These are phyloP conservation scores for Hippolais icterina DNA, from an alignment of 2,113 vertebrate genomes.

Conservation along the genomic window DNA sequence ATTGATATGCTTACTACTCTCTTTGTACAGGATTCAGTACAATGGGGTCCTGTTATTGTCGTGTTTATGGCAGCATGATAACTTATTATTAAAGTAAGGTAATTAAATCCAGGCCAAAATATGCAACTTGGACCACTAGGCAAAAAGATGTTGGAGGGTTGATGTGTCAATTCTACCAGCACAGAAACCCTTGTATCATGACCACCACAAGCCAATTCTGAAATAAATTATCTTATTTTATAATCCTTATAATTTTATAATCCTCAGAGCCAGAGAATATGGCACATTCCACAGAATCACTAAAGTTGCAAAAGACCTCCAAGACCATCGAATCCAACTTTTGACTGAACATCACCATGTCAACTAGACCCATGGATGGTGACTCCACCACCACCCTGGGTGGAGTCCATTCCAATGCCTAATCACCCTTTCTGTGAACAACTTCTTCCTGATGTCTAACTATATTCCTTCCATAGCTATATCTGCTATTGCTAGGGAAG, in stretches of 20 bases:
- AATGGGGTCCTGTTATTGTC: not conserved
- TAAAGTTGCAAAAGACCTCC: not conserved
- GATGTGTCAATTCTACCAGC: not conserved
- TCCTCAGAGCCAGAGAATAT: not conserved
- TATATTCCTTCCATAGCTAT: not conserved
- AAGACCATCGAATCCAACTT: not conserved
- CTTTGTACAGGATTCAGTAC: not conserved
- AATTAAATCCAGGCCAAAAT: not conserved
- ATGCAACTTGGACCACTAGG: not conserved
- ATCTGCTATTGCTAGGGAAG: not conserved
- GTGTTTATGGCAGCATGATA: not conserved
- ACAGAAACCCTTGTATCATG: not conserved
- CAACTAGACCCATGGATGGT: not conserved
- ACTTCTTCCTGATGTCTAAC: not conserved
- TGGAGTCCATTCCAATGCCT: not conserved
- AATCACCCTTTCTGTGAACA: not conserved
- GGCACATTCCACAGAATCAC: not conserved
- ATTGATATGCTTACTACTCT: not conserved
- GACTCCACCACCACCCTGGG: not conserved
- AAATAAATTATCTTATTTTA: not conserved
- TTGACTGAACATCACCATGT: rapidly evolving
- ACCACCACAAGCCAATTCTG: not conserved
- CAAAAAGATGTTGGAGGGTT: not conserved
- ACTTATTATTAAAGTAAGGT: not conserved
- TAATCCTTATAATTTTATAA: no score